phyloP scores from a whole-genome alignment of 2,113 vertebrate species.

The Ibidorhyncha struthersii region DNA sequence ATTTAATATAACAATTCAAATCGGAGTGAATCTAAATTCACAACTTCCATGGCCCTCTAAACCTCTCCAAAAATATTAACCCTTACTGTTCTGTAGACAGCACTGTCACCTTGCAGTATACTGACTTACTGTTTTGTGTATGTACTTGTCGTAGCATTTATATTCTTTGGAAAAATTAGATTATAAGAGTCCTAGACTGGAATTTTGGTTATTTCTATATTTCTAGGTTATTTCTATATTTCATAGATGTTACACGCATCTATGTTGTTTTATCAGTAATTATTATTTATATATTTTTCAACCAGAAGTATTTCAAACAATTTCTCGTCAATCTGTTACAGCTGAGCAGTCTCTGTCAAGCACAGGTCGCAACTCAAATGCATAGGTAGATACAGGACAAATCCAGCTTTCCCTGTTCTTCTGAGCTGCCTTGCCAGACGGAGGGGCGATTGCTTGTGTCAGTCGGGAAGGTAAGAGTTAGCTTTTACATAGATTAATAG shows the following conservation, averaged over 20 bases:
- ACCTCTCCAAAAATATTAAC: neutral
- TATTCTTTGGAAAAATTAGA: neutral
- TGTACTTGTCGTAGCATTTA: neutral
- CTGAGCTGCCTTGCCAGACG: neutral
- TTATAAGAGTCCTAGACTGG: neutral
- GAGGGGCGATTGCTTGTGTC: neutral
- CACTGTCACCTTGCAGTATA: neutral
- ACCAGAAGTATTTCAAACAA: neutral
- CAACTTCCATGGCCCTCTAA: neutral
- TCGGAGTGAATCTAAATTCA: neutral
- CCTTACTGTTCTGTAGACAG: neutral
- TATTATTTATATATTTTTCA: neutral
- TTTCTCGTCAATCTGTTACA: neutral
- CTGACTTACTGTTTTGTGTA: neutral
- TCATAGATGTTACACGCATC: neutral
- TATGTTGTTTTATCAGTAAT: neutral
- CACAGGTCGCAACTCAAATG: neutral
- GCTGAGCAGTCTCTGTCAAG: neutral
- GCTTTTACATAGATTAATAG: neutral
- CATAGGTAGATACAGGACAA: neutral
- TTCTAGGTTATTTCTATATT: neutral
- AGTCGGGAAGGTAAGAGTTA: neutral
- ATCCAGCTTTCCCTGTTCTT: neutral
- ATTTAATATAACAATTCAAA: neutral
- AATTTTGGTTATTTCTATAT: neutral